A percentile compares a stretch with the other conserved stretches of the same genome.
Evolutionary conservation across 2,888 invertebrate species (phyloP).

Genomic region (Hydrotaea cyrtoneurina): DNA sequence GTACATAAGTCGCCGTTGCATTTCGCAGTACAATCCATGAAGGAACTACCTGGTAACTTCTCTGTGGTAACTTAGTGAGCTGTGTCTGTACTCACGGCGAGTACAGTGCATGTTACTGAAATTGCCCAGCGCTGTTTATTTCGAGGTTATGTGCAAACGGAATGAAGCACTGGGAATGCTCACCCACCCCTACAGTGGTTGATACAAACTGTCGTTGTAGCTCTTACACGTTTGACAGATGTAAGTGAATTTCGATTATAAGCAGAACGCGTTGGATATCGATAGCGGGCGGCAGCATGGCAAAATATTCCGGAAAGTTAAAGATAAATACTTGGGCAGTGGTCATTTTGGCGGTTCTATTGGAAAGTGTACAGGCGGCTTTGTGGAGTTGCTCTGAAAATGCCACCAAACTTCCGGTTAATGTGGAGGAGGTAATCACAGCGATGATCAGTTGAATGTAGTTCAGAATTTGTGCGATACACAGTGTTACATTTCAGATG

Average conservation of each 20-base stretch:
- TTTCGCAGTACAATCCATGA: too few relatives aligned
- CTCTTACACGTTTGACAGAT: not conserved
- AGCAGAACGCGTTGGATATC: not conserved
- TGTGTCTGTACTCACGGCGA: too few relatives aligned
- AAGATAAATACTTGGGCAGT: not conserved
- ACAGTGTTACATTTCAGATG: conserved; percentile 54
- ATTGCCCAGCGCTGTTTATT: too few relatives aligned
- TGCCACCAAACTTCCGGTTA: conserved; percentile 18
- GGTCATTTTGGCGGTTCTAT: not conserved
- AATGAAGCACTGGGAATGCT: too few relatives aligned
- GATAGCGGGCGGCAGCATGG: not conserved
- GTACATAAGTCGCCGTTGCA: too few relatives aligned
- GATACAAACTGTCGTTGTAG: too few relatives aligned
- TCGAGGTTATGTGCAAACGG: too few relatives aligned
- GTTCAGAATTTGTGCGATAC: not conserved
- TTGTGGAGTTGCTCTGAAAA: conserved; percentile 49
- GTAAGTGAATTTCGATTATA: not conserved
- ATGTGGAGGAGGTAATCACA: conserved; percentile 42
- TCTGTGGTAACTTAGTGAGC: too few relatives aligned
- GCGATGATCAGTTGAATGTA: not conserved
- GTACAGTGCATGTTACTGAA: too few relatives aligned
- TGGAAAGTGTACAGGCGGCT: not conserved
- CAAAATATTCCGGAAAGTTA: not conserved
- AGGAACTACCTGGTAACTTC: too few relatives aligned
- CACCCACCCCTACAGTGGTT: too few relatives aligned